Evolutionary conservation across 2,113 vertebrate genomes (phyloP), one percentile per base, ranked within the genome.

Genomic region (Amphiprion percula): DNA sequence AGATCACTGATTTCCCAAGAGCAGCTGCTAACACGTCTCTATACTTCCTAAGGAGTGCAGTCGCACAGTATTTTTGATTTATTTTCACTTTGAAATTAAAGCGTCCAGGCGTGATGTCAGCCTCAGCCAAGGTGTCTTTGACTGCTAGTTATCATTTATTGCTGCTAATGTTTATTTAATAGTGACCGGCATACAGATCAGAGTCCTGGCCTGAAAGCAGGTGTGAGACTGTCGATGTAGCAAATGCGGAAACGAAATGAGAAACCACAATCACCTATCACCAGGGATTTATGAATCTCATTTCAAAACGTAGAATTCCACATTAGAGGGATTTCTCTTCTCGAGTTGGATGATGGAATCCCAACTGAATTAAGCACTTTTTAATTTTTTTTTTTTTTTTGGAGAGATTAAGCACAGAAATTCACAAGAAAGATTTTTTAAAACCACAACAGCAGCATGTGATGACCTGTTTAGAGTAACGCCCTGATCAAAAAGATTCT

Each of bases 171-270:
- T 66, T 58, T 82, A 69, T 72, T 66, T 58, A 69, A 63, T 46
- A 52, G 58, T 73, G 70, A 83, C 67, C 80, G 44, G 79, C 72
- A 69, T 84, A 50, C 56, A 47, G 65, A 87, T 84, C 28, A 67
- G 59, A 44, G 56, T 2, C 17, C 24, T 41, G 53, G 47, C 80
- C 59, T 19, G 60, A 52, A 30, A 53, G 68, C 52, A 65, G 73
- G 74, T 78, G 56, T 58, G 67, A 68, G 66, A 65, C 72, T 70
- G 74, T 28, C 10, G 15, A 85, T 65, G 44, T 50, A 17, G 63
- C 68, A 68, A 28, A 73, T 12, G 68, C 1, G 2, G 41, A 71
- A 66, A 74, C 75, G 30, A 58, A 79, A 80, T 60, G 46, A 75
- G 68, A 73, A 70, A 10, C 77, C 41, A 26, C 67, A 58, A 75